phyloP scores from a whole-genome alignment of 2,888 invertebrate genomes.

The Ischnura elegans region DNA sequence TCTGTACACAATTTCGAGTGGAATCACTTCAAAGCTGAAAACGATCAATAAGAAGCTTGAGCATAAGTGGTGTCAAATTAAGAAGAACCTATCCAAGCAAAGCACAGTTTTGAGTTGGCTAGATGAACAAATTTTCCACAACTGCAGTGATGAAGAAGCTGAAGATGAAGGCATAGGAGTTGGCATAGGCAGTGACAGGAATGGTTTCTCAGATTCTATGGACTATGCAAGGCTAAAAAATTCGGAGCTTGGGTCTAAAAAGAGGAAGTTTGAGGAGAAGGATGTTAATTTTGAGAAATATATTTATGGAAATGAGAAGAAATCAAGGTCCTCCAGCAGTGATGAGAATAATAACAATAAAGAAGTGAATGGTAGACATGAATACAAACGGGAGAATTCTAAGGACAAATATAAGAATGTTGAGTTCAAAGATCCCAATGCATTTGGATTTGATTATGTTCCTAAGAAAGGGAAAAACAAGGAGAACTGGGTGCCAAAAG shows the following conservation, averaged over 20 bases:
- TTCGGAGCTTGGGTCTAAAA: not conserved
- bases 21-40: conserved; percentile 35
- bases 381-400: not conserved
- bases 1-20: conserved; percentile 20
- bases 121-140: conserved; percentile 37
- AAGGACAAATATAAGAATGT: conserved; percentile 13
- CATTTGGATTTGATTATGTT: conserved; percentile 21
- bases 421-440: conserved; percentile 19
- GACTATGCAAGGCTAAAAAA: not conserved
- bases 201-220: not conserved
- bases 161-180: not conserved
- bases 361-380: not conserved
- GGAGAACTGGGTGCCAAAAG: not conserved
- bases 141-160: not conserved
- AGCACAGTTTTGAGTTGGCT: conserved; percentile 11
- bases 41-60: conserved; percentile 51
- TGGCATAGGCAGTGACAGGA: not conserved
- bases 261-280: not conserved
- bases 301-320: not conserved
- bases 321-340: not conserved
- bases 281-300: not conserved
- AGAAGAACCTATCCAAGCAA: conserved; percentile 37
- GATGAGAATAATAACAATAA: not conserved
- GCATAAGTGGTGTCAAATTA: conserved; percentile 51
- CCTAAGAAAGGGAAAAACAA: not conserved